These are phyloP conservation scores for Streptopelia turtur DNA, from an alignment of 2,797 vertebrate species.

Conservation along the genomic window DNA sequence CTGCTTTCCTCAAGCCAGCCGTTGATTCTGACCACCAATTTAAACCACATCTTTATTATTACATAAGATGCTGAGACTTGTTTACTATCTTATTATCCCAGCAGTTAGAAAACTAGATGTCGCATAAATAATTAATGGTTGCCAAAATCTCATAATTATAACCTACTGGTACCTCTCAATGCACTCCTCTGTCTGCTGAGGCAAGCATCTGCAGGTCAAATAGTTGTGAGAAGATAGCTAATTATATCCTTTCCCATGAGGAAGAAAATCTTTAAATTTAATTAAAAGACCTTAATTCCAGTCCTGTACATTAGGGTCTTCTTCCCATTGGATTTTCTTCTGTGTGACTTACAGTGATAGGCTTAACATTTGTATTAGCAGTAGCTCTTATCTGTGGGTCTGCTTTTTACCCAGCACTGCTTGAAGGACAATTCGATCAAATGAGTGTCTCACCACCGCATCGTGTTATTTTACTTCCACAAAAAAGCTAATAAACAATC, in stretches of 20 bases:
- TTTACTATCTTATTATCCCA: not conserved
- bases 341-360: conserved; percentile 45
- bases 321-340: conserved; percentile 64
- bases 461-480: conserved; percentile 14
- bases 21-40: not conserved
- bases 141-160: conserved; percentile 69
- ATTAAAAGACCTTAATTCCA: conserved; percentile 77
- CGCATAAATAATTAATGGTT: conserved; percentile 59
- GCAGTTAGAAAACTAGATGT: conserved; percentile 36
- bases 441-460: not conserved
- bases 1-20: not conserved
- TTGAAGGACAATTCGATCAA: conserved; percentile 50
- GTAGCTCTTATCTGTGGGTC: conserved; percentile 24
- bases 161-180: conserved; percentile 57
- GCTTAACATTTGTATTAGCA: conserved; percentile 52
- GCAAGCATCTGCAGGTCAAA: conserved; percentile 75
- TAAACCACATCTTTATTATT: not conserved
- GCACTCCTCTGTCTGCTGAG: conserved; percentile 69
- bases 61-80: conserved; percentile 11
- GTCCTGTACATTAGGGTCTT: conserved; percentile 60
- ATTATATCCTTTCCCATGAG: conserved; percentile 74
- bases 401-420: conserved; percentile 40
- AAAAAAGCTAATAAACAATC: conserved; percentile 19
- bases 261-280: conserved; percentile 80
- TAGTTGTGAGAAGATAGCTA: conserved; percentile 75